These are phyloP conservation scores for Onychomys leucogaster DNA, from an alignment of 2,797 vertebrate species.

Conservation along the genomic window DNA sequence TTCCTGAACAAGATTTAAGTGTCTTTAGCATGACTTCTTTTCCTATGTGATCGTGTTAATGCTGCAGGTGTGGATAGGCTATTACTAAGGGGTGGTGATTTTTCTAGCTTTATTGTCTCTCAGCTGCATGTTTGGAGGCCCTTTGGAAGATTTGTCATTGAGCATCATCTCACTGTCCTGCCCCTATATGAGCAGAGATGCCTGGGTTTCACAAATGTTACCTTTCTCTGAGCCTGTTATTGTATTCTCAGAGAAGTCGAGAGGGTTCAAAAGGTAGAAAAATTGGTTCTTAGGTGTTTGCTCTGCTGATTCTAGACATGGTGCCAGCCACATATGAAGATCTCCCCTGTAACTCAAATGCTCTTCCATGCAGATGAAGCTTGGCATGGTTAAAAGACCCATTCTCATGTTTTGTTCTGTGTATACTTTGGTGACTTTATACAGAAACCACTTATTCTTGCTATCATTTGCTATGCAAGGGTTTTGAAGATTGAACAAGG, in stretches of 20 bases:
- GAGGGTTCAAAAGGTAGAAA: background rate
- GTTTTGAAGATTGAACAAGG: background rate
- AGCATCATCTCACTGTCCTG: background rate
- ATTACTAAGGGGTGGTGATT: background rate
- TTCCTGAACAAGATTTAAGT: background rate
- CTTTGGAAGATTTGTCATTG: background rate
- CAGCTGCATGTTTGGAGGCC: background rate
- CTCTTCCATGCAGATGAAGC: background rate
- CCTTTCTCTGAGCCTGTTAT: background rate
- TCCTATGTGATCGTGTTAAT: background rate
- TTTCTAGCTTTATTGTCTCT: background rate
- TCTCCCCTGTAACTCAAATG: background rate
- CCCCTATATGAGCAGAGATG: background rate
- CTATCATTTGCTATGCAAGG: background rate
- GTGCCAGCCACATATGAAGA: background rate
- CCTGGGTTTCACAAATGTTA: background rate
- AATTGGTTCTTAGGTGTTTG: background rate
- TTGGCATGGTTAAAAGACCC: background rate
- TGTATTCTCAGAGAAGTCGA: background rate
- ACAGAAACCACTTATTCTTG: background rate
- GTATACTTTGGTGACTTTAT: slow-evolving; percentile 2
- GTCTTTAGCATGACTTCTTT: background rate
- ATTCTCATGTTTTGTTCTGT: background rate
- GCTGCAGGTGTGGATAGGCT: background rate
- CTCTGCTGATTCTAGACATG: background rate